Base-by-base conservation (phyloP, 64 coral and sea anemone species). In the Montipora capricornis region DNA sequence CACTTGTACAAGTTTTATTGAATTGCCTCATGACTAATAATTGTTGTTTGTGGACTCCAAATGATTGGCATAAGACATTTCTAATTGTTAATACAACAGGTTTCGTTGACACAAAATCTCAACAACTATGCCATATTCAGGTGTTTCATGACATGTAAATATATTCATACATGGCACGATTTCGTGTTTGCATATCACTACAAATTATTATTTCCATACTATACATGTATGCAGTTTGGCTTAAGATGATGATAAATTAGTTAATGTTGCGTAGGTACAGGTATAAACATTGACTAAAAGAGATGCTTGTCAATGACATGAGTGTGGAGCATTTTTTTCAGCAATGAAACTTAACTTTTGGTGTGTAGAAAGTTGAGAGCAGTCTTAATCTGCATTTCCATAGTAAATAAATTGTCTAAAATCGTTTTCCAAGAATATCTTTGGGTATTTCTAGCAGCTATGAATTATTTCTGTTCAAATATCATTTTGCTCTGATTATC, bases 101-200 rank as follows among this genome's bases (percentile, higher is more conserved):
- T 71, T 71, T 71, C 10, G 68, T 19, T 19, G 68, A 16, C 68
- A 71, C 68, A 71, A 71, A 71, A 71, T 71, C 16, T 22, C 16
- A 71, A 71, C 68, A 71, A 71, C 68, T 71, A 19, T 17, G 68
- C 68, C 15, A 71, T 71, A 71, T 71, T 71, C 15, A 71, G 15
- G 68, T 71, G 3, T 71, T 71, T 71, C 68, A 19, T 71, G 68
- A 71, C 68, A 71, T 71, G 68, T 71, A 71, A 71, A 71, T 71
- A 19, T n/a, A 71, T 22, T 71, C 68, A 19, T 71, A 71, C 3
- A 71, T 71, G 68, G 12, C 68, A 71, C 2, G 68, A 71, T 71
- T 71, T 71, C 68, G 4, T 19, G 4, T 71, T 71, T 71, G 68
- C 68, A 71, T 71, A 71, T 71, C 68, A 71, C 68, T 71, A 71